Conservation (phyloP, 2,113 vertebrate species). For the Emydocephalus ijimae region DNA sequence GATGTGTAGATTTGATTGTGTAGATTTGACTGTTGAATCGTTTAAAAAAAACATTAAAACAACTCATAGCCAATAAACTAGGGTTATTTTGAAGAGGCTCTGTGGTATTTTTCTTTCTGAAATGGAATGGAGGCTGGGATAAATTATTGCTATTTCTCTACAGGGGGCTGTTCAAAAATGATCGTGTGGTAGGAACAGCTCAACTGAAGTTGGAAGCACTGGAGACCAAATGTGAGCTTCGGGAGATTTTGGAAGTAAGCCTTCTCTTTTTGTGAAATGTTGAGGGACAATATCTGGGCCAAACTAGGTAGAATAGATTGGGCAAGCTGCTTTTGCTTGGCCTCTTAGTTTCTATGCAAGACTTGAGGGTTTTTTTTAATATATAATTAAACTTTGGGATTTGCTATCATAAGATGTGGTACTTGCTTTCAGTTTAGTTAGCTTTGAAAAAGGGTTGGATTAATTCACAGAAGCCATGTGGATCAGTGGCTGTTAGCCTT, state of each 20-base stretch:
- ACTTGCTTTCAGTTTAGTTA: neutral
- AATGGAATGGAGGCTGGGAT: neutral
- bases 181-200: constrained; percentile 80
- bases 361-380: neutral
- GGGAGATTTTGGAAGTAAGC: constrained; percentile 82
- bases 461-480: neutral
- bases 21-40: neutral
- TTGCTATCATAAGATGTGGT: neutral
- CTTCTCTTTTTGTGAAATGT: neutral
- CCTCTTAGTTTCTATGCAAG: neutral
- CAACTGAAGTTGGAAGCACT: constrained; percentile 84
- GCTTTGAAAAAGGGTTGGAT: neutral
- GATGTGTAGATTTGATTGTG: neutral
- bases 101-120: neutral
- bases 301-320: neutral
- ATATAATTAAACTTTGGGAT: neutral
- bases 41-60: neutral
- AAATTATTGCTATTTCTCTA: neutral
- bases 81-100: neutral
- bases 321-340: neutral
- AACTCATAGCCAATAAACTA: neutral
- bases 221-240: constrained; percentile 79
- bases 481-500: neutral
- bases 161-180: constrained; percentile 85
- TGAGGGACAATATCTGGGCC: too few relatives aligned